Evolutionary conservation across 1,140 invertebrate species (phyloP).

Genomic region (Drosophila azteca): DNA sequence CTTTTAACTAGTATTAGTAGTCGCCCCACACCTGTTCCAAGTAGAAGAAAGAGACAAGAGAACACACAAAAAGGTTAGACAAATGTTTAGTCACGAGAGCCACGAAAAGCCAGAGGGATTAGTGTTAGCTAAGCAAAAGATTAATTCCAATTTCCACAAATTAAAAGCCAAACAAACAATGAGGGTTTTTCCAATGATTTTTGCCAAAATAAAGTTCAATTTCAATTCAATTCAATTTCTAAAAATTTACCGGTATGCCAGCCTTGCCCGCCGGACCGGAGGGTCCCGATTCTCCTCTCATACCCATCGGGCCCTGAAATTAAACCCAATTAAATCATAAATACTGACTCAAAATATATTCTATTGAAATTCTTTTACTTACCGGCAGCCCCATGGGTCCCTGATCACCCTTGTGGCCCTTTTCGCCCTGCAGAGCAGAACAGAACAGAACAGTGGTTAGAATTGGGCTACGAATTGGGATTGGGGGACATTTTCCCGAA

Average conservation of each 20-base stretch:
- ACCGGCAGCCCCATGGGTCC: slow-evolving; percentile 98
- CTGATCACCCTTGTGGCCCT: slow-evolving; percentile 94
- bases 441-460: slow-evolving; percentile 13
- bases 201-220: neutral
- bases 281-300: slow-evolving; percentile 91
- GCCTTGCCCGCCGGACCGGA: slow-evolving; percentile 90
- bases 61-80: slow-evolving; percentile 62
- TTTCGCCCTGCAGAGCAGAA: slow-evolving; percentile 89
- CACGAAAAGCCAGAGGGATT: slow-evolving; percentile 18
- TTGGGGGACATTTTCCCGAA: neutral
- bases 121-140: slow-evolving; percentile 24
- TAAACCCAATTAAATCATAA: slow-evolving; percentile 17
- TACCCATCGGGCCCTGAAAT: slow-evolving; percentile 92
- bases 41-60: slow-evolving; percentile 61
- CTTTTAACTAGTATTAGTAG: slow-evolving; percentile 77
- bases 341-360: slow-evolving; percentile 5
- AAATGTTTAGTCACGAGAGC: slow-evolving; percentile 60
- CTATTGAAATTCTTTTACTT: slow-evolving; percentile 84
- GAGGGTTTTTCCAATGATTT: slow-evolving; percentile 12
- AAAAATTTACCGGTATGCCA: slow-evolving; percentile 91
- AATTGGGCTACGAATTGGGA: slow-evolving; percentile 60
- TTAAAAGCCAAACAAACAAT: slow-evolving; percentile 49
- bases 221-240: too few species aligned
- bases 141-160: slow-evolving; percentile 39
- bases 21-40: slow-evolving; percentile 83